Percentiles rank a stretch among this genome's conserved stretches.
These are phyloP conservation scores for Caenorhabditis imperialis DNA, from an alignment of 2,888 invertebrate species.

Conservation along the genomic window DNA sequence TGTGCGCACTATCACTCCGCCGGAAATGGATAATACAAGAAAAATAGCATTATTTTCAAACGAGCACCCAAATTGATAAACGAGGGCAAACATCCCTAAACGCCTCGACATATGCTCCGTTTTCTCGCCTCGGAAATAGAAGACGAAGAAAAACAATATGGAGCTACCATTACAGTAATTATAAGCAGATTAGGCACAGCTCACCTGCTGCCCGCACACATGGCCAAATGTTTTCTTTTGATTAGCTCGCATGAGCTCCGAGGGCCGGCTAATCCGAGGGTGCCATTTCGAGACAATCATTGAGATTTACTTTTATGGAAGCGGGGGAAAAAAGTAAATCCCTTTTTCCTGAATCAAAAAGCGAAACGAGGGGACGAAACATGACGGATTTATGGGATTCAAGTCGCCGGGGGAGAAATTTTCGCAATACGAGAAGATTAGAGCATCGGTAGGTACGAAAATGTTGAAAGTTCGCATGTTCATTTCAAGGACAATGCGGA, in stretches of 20 bases:
- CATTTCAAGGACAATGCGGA: not conserved
- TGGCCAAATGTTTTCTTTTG: slow-evolving; percentile 44
- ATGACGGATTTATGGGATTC: slow-evolving; percentile 50
- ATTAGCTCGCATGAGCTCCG: slow-evolving; percentile 19
- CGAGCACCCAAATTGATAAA: no score
- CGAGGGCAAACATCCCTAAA: no score
- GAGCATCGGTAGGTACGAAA: slow-evolving; percentile 1
- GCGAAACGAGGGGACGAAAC: slow-evolving; percentile 22
- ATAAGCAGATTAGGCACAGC: slow-evolving; percentile 43
- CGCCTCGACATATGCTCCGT: no score
- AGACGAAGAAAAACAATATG: slow-evolving; percentile 46
- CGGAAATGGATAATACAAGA: no score
- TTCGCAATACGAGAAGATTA: not conserved
- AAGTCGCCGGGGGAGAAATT: not conserved
- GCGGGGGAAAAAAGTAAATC: no score
- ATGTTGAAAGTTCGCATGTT: not conserved
- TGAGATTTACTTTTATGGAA: no score
- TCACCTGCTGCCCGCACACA: slow-evolving; percentile 37
- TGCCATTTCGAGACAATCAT: no score
- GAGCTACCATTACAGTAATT: slow-evolving; percentile 31
- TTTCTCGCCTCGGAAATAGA: no score
- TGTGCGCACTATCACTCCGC: no score
- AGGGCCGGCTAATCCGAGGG: no score
- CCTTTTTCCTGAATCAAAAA: no score
- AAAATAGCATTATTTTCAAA: no score